Evolutionary conservation across 2,113 vertebrate genomes (phyloP).

Genomic region (Bombycilla garrulus): DNA sequence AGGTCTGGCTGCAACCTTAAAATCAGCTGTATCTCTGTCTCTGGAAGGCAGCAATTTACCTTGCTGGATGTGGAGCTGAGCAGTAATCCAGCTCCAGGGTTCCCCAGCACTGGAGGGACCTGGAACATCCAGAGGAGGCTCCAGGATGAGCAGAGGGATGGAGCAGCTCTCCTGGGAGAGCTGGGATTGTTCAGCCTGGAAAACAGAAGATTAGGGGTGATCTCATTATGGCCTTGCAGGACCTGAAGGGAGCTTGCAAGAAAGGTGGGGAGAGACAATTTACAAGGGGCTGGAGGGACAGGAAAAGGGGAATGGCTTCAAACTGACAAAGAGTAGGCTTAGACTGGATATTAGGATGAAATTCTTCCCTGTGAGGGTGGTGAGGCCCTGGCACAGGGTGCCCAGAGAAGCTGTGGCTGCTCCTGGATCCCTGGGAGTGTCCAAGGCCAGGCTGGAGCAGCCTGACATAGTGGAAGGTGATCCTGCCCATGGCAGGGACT

Average conservation of each 20-base stretch:
- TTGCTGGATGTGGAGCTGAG: background rate
- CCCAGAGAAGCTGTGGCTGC: background rate
- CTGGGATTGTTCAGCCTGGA: background rate
- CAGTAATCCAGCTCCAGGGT: background rate
- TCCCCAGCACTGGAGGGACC: background rate
- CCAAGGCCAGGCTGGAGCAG: rapidly evolving
- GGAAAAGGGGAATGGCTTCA: background rate
- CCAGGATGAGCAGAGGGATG: background rate
- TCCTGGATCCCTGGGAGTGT: background rate
- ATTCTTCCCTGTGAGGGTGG: background rate
- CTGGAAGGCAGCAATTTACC: background rate
- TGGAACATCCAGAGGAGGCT: background rate
- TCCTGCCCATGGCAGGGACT: background rate
- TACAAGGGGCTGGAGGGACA: background rate
- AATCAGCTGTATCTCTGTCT: rapidly evolving
- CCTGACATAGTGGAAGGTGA: background rate
- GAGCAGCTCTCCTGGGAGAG: background rate
- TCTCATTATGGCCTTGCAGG: rapidly evolving
- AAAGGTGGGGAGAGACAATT: background rate
- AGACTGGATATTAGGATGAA: too few relatives aligned
- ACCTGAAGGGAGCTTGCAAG: background rate
- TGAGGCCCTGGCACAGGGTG: too few relatives aligned
- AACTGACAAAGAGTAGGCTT: background rate
- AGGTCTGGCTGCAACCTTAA: background rate
- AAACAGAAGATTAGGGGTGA: background rate